Evolutionary conservation across 2,888 invertebrate genomes (phyloP).

Genomic region (Drosophila quinaria): DNA sequence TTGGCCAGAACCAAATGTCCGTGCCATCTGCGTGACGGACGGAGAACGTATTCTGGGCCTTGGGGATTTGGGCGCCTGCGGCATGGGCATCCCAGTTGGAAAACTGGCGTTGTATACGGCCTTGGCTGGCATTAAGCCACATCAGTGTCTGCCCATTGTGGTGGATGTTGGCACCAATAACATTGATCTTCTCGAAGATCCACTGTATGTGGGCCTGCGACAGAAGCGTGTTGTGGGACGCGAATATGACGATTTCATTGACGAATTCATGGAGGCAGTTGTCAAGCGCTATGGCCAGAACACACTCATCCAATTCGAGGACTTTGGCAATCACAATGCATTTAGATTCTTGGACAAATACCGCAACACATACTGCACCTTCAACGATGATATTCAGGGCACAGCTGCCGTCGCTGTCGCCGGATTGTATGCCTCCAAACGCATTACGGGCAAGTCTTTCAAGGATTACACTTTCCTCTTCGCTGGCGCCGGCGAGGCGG

Average conservation of each 20-base stretch:
- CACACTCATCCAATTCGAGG: slow-evolving; percentile 96
- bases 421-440: slow-evolving; percentile 88
- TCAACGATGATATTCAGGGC: slow-evolving; percentile 99
- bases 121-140: slow-evolving; percentile 97
- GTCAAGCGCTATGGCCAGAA: slow-evolving; percentile 95
- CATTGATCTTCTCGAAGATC: slow-evolving; percentile 95
- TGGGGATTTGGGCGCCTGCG: slow-evolving; percentile 98
- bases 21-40: slow-evolving; percentile 97
- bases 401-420: slow-evolving; percentile 98
- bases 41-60: slow-evolving; percentile 98
- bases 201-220: slow-evolving; percentile 96
- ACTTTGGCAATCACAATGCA: slow-evolving; percentile 99
- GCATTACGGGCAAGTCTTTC: slow-evolving; percentile 89
- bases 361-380: slow-evolving; percentile 96
- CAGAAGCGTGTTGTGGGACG: slow-evolving; percentile 94
- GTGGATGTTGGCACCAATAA: slow-evolving; percentile 98
- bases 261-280: slow-evolving; percentile 98
- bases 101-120: slow-evolving; percentile 98
- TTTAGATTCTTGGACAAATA: slow-evolving; percentile 97
- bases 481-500: slow-evolving; percentile 96
- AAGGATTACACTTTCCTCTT: slow-evolving; percentile 96
- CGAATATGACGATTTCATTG: slow-evolving; percentile 96
- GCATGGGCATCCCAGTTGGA: slow-evolving; percentile 99
- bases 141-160: slow-evolving; percentile 96
- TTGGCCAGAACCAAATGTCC: slow-evolving; percentile 92